Evolutionary conservation across 1,140 invertebrate genomes (phyloP).

Genomic region (Ips nitidus): DNA sequence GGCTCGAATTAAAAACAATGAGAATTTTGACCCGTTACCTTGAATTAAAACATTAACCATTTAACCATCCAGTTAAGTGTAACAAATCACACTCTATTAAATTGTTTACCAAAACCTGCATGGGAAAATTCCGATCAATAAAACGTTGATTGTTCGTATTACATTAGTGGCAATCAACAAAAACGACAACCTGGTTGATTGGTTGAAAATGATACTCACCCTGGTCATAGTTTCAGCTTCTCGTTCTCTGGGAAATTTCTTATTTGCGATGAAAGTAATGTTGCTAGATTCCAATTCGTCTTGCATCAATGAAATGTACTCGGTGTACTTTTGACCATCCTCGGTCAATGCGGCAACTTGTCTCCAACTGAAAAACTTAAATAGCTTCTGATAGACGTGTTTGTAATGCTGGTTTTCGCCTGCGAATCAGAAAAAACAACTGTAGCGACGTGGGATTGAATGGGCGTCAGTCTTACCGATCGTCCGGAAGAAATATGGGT

Average conservation of each 20-base stretch:
- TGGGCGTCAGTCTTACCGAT: slow-evolving; percentile 52
- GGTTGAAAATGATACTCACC: slow-evolving; percentile 38
- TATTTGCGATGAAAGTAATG: slow-evolving; percentile 69
- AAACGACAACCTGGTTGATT: no score
- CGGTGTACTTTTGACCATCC: slow-evolving; percentile 78
- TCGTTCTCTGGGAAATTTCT: slow-evolving; percentile 66
- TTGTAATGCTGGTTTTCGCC: slow-evolving; percentile 78
- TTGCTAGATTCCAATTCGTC: slow-evolving; percentile 62
- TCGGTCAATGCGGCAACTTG: slow-evolving; percentile 74
- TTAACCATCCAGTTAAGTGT: no score
- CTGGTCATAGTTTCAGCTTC: slow-evolving; percentile 44
- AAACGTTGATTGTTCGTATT: no score
- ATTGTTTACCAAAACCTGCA: no score
- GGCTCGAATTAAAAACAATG: no score
- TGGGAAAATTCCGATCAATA: no score
- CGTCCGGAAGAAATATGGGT: slow-evolving; percentile 83
- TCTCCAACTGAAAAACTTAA: slow-evolving; percentile 68
- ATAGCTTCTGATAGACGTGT: slow-evolving; percentile 67
- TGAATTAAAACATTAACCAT: no score
- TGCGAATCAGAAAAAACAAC: slow-evolving; percentile 8
- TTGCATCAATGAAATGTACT: slow-evolving; percentile 75
- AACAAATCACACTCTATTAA: no score
- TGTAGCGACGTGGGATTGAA: not conserved
- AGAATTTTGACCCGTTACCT: no score
- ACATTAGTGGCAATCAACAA: no score